Conservation (phyloP, 35 echinoderm and acorn worm species). For the Chiridota heheva region DNA sequence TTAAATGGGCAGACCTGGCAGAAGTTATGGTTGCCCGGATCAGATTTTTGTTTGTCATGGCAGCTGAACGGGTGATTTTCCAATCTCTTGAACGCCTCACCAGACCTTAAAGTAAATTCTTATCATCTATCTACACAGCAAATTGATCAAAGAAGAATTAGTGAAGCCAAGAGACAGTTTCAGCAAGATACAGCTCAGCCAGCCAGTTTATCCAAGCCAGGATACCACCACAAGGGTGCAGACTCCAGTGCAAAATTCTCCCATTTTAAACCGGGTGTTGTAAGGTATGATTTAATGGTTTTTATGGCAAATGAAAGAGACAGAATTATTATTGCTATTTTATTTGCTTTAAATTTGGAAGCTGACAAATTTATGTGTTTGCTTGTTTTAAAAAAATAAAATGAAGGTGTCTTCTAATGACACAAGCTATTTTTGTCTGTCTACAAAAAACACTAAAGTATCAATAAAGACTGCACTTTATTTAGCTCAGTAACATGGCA, state of each 20-base stretch:
- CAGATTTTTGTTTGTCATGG: too few relatives aligned
- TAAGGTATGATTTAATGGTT: constrained; percentile 41
- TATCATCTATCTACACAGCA: constrained; percentile 9
- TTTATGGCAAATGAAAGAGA: background rate
- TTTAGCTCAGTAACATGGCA: too few relatives aligned
- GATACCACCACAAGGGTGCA: constrained; percentile 43
- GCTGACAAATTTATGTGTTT: background rate
- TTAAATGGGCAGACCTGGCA: too few relatives aligned
- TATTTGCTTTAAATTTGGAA: background rate
- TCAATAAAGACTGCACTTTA: too few relatives aligned
- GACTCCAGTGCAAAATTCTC: constrained; percentile 35
- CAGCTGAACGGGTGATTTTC: too few relatives aligned
- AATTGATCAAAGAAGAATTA: constrained; percentile 22
- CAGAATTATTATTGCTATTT: background rate
- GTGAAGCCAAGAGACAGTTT: constrained; percentile 43
- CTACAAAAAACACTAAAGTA: too few relatives aligned
- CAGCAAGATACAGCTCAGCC: background rate
- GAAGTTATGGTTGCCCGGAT: too few relatives aligned
- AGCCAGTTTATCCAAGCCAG: too few relatives aligned
- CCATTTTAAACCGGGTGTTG: constrained; percentile 38
- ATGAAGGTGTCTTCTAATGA: too few relatives aligned
- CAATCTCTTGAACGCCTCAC: too few relatives aligned
- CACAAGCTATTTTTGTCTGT: too few relatives aligned
- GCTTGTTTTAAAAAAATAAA: too few relatives aligned
- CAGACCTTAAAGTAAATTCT: background rate